Evolutionary conservation across 2,113 vertebrate genomes (phyloP).

Genomic region (Podarcis cretensis): DNA sequence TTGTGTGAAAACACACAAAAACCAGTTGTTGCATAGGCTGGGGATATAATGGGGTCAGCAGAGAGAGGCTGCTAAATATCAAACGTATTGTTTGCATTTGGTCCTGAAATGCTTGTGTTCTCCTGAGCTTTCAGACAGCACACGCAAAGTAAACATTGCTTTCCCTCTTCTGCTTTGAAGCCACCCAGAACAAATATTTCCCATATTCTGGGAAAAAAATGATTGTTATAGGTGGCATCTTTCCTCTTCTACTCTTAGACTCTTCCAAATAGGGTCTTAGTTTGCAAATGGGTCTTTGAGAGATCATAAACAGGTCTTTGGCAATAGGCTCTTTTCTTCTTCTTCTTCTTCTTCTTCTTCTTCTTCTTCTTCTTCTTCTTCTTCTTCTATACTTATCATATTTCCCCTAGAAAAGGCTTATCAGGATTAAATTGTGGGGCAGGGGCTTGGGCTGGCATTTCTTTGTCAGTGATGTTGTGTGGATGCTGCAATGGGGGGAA

Average conservation of each 20-base stretch:
- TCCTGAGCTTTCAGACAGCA: background rate
- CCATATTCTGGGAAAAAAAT: rapidly evolving
- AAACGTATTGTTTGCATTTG: background rate
- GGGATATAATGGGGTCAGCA: background rate
- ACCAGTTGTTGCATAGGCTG: background rate
- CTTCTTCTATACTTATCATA: too few relatives aligned
- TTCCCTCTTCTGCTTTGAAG: background rate
- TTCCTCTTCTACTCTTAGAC: background rate
- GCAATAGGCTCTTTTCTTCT: too few relatives aligned
- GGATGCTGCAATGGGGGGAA: too few relatives aligned
- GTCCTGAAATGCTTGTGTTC: background rate
- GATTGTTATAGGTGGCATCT: rapidly evolving
- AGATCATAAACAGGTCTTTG: too few relatives aligned
- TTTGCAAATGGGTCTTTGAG: too few relatives aligned
- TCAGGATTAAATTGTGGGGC: too few relatives aligned
- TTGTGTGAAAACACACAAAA: background rate
- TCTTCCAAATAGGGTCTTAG: too few relatives aligned
- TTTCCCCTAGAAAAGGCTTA: too few relatives aligned
- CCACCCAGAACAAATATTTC: background rate
- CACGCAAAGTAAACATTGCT: background rate
- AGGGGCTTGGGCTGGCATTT: too few relatives aligned
- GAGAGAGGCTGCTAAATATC: background rate
- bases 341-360: too few relatives aligned
- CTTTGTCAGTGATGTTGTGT: too few relatives aligned
- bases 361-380: too few relatives aligned